These are phyloP conservation scores for Lepus timidus DNA, from an alignment of 2,113 vertebrate species.

Conservation along the genomic window DNA sequence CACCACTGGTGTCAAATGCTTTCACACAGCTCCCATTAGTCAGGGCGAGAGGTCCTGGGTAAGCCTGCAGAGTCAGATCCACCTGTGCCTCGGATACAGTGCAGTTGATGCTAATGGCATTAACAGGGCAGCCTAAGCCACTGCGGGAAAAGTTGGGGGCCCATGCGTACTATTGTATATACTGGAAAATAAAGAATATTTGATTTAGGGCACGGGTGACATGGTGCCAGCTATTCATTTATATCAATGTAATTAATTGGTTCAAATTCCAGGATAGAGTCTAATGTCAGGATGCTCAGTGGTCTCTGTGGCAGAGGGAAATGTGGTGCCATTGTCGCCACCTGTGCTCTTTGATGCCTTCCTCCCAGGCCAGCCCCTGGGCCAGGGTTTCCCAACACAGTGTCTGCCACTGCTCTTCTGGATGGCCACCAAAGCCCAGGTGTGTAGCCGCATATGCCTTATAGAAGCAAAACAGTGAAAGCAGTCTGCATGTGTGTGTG, in stretches of 20 bases:
- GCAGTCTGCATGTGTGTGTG: not conserved
- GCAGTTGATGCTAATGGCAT: not conserved
- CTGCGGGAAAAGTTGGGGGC: not conserved
- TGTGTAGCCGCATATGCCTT: not conserved
- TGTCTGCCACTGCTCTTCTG: not conserved
- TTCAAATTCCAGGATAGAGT: not conserved
- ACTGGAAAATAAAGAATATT: not conserved
- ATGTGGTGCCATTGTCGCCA: not conserved
- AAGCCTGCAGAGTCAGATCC: fast-evolving
- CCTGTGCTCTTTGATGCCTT: not conserved
- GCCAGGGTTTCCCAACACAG: not conserved
- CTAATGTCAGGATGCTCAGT: not conserved
- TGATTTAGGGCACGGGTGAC: not conserved
- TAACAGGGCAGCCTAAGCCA: fast-evolving
- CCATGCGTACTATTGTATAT: not conserved
- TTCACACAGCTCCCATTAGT: not conserved
- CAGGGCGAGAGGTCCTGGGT: no score
- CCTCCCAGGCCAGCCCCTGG: no score
- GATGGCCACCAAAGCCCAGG: not conserved
- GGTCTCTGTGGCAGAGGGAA: not conserved
- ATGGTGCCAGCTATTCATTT: not conserved
- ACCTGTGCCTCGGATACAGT: fast-evolving
- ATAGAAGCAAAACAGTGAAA: not conserved
- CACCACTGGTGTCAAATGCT: not conserved
- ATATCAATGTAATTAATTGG: not conserved